Conservation (phyloP, 23 tunicate genomes). For the Corella eumyota region DNA sequence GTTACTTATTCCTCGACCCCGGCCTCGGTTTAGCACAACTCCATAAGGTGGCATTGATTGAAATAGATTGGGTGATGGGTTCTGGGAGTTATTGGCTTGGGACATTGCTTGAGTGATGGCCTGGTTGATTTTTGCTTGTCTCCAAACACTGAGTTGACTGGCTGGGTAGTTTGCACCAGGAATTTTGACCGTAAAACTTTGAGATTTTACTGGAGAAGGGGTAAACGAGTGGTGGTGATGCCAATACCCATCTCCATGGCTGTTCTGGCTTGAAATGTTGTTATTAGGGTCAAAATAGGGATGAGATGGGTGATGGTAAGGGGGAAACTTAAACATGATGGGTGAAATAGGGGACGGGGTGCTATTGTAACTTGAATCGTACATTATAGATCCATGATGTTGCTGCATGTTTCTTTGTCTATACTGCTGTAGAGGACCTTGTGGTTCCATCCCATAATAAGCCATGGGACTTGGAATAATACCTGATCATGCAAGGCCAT, state of each 20-base stretch:
- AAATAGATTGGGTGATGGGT: constrained; percentile 8
- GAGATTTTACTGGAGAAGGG: background rate
- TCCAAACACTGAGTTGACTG: constrained; percentile 48
- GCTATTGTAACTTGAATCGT: background rate
- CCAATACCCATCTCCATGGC: constrained; percentile 45
- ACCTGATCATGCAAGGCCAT: background rate
- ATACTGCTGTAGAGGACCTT: constrained; percentile 66
- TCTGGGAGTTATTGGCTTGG: constrained; percentile 2
- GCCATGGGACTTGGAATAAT: constrained; percentile 6
- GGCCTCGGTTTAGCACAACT: constrained; percentile 10
- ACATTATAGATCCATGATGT: constrained; percentile 6
- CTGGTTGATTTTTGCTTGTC: constrained; percentile 44
- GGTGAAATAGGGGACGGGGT: constrained; percentile 2
- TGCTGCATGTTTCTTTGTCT: constrained; percentile 47
- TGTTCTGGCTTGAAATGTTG: constrained; percentile 13
- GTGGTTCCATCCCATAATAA: constrained; percentile 17
- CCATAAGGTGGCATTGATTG: background rate
- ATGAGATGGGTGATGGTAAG: background rate
- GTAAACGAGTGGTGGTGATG: background rate
- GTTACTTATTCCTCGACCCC: constrained; percentile 10
- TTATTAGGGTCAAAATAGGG: constrained; percentile 4
- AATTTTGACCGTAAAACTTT: too few species aligned
- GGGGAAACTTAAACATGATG: constrained; percentile 1
- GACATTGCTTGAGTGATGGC: constrained; percentile 19
- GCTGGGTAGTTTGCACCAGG: constrained; percentile 22